These are phyloP conservation scores for Eretmochelys imbricata DNA, from an alignment of 2,113 vertebrate species.

Conservation along the genomic window DNA sequence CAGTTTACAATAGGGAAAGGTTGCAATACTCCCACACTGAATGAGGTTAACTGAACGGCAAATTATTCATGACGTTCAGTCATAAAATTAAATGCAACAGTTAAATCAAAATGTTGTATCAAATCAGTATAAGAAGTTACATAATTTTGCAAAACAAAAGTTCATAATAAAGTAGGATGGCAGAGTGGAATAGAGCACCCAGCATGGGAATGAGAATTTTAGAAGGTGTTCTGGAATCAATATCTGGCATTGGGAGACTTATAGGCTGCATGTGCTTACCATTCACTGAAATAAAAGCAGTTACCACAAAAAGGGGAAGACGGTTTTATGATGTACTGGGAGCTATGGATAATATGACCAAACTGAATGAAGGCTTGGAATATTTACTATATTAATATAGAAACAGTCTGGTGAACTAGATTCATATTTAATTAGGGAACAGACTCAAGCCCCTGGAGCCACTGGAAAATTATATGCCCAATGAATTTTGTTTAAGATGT, in stretches of 20 bases:
- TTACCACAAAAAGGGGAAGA: background rate
- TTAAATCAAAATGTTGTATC: conserved; percentile 10
- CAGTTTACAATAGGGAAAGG: conserved; percentile 45
- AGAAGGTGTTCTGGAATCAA: background rate
- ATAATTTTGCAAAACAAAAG: background rate
- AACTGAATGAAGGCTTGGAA: conserved; percentile 29
- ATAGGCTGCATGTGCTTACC: background rate
- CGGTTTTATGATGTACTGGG: conserved; percentile 9
- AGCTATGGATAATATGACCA: background rate
- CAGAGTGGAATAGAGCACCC: background rate
- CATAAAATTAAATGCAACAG: conserved; percentile 27
- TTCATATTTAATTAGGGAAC: conserved; percentile 29
- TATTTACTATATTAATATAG: conserved; percentile 42
- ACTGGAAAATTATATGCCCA: conserved; percentile 16
- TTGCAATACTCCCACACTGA: conserved; percentile 10
- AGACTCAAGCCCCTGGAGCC: conserved; percentile 20
- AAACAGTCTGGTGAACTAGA: conserved; percentile 45
- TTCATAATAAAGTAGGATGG: background rate
- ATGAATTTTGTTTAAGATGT: background rate
- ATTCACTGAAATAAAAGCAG: conserved; percentile 15
- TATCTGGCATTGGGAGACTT: background rate
- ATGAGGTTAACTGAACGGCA: conserved; percentile 51
- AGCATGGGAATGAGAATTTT: background rate
- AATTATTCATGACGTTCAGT: conserved; percentile 8
- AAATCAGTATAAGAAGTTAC: background rate